These are phyloP conservation scores for Onthophagus taurus DNA, from an alignment of 1,140 invertebrate species.

Conservation along the genomic window DNA sequence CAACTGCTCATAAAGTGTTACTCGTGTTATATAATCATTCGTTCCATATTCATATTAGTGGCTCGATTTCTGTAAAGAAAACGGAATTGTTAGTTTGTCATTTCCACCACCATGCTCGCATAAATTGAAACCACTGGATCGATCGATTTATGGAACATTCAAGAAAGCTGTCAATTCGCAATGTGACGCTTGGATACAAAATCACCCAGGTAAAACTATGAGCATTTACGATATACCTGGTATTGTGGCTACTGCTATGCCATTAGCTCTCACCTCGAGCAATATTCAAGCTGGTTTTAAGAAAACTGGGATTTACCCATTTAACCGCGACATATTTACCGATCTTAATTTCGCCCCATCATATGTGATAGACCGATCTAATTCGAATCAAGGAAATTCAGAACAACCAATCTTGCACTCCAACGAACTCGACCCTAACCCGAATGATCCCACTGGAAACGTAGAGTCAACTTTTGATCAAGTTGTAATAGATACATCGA, in stretches of 20 bases:
- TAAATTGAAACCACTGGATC: too few relatives aligned
- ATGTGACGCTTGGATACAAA: constrained; percentile 39
- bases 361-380: constrained; percentile 34
- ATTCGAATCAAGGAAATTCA: constrained; percentile 8
- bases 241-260: constrained; percentile 14
- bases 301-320: constrained; percentile 34
- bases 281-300: constrained; percentile 41
- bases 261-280: constrained; percentile 32
- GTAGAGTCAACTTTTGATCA: too few relatives aligned
- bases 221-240: constrained; percentile 36
- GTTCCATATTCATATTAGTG: constrained; percentile 2
- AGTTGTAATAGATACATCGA: too few relatives aligned
- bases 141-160: neutral
- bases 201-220: constrained; percentile 39
- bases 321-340: constrained; percentile 30
- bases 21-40: constrained; percentile 4
- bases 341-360: constrained; percentile 25
- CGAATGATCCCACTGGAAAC: too few relatives aligned
- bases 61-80: too few relatives aligned
- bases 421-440: too few relatives aligned
- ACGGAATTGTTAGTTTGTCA: too few relatives aligned
- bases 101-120: too few relatives aligned
- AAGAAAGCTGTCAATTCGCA: too few relatives aligned
- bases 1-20: neutral
- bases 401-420: too few relatives aligned